Evolutionary conservation across 2,797 vertebrate species (phyloP), one percentile per base, ranked within the genome.

Genomic region (Diglossa cyanea): DNA sequence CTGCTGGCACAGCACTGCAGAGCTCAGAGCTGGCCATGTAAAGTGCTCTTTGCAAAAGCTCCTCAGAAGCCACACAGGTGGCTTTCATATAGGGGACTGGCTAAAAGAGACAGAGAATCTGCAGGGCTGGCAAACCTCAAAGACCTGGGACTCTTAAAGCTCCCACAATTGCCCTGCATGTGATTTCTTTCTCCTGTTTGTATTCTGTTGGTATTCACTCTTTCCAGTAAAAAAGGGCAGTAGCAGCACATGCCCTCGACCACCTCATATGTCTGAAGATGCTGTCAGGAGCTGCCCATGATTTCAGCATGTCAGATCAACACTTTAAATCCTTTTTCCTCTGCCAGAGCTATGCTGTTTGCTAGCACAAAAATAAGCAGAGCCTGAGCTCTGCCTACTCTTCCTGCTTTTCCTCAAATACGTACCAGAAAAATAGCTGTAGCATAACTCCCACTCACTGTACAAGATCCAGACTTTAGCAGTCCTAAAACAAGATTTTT

Each of bases 391-490:
- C 70, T 95, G 50, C 94, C 94, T 74, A 88, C 93, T 94, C 82
- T 86, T 82, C 23, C 66, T 95, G 51, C 73, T 62, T 93, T 94
- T 91, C 89, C 94, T 90, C 62, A 78, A 94, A 91, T 78, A 88
- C 55, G 3, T 68, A 93, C 28, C 62, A 90, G 78, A 94, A 93
- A 92, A 94, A 86, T 81, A 96, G 81, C 84, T 88, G 48, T 15
- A 91, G 82, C 78, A 39, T 33, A 88, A 71, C 92, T 94, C 95
- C 95, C 72, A 90, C 93, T 86, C 79, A 39, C 37, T 77, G 65
- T 78, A 78, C 78, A 94, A 63, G 57, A 94, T 93, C 58, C 89
- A 95, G 82, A 92, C 70, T 83, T 65, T 45, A 68, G 37, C 76
- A 84, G 60, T 25, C 72, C 82, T 81, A 83, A 89, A 88, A 18